Evolutionary conservation across 2,797 vertebrate genomes (phyloP).

Genomic region (Acanthurus tractus): DNA sequence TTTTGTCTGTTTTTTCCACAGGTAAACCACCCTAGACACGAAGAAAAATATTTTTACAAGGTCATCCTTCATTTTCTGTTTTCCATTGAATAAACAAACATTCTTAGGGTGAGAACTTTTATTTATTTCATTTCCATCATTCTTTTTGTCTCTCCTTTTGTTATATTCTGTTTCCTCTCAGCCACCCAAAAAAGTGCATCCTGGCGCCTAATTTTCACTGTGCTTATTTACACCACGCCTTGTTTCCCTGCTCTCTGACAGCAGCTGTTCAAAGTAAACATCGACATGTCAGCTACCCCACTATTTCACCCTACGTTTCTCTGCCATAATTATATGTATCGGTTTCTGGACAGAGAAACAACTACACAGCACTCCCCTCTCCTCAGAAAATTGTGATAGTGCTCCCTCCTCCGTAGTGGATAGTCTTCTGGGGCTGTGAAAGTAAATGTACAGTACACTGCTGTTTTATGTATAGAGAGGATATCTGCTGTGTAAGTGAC

Average conservation of each 20-base stretch:
- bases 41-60: neutral
- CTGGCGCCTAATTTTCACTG: constrained; percentile 55
- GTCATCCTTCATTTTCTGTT: neutral
- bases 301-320: constrained; percentile 58
- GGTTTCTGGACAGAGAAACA: constrained; percentile 64
- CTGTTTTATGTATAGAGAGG: constrained; percentile 29
- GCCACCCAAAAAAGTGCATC: constrained; percentile 49
- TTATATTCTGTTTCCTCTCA: constrained; percentile 22
- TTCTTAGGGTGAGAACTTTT: constrained; percentile 1
- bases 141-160: constrained; percentile 22
- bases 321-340: constrained; percentile 73
- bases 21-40: neutral
- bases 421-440: constrained; percentile 25
- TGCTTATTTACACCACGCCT: constrained; percentile 61
- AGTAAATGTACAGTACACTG: constrained; percentile 31
- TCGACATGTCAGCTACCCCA: constrained; percentile 59
- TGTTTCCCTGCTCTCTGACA: constrained; percentile 69
- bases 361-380: constrained; percentile 47
- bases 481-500: constrained; percentile 39
- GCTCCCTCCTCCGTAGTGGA: constrained; percentile 41
- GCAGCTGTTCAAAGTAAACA: constrained; percentile 68
- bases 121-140: constrained; percentile 10
- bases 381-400: constrained; percentile 49
- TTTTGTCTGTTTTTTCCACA: neutral
- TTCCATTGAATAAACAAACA: neutral